These are phyloP conservation scores for Charaxes varanes DNA, from an alignment of 1,140 invertebrate genomes.

Conservation along the genomic window DNA sequence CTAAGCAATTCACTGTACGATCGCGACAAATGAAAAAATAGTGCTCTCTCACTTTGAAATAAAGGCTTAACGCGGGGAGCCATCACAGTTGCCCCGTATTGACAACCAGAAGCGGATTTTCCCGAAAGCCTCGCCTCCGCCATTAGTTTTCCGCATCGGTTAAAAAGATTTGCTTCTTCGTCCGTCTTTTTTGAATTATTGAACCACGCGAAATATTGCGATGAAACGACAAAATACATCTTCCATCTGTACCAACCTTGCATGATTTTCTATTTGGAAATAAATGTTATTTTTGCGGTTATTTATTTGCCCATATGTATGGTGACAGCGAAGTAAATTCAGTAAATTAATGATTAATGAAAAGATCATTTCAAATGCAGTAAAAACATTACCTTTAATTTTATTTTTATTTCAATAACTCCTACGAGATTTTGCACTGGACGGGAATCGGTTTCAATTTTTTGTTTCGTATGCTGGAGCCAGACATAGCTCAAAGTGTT, in stretches of 20 bases:
- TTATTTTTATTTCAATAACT: no score
- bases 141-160: constrained; percentile 71
- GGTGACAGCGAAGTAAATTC: no score
- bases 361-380: no score
- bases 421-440: no score
- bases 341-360: no score
- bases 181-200: constrained; percentile 65
- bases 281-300: no score
- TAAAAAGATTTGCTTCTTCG: constrained; percentile 68
- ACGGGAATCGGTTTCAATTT: no score
- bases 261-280: constrained; percentile 7
- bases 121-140: constrained; percentile 68
- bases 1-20: constrained; percentile 35
- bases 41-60: constrained; percentile 62
- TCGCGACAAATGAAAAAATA: constrained; percentile 60
- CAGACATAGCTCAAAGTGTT: no score
- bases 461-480: no score
- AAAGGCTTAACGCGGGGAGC: constrained; percentile 67
- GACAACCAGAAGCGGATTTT: constrained; percentile 73
- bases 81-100: constrained; percentile 67
- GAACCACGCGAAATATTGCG: constrained; percentile 57
- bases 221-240: constrained; percentile 43
- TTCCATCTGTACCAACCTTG: constrained; percentile 25
- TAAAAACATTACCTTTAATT: no score
- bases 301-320: no score